phyloP scores from a whole-genome alignment of 2,113 vertebrate genomes.

The Psittacus erithacus region DNA sequence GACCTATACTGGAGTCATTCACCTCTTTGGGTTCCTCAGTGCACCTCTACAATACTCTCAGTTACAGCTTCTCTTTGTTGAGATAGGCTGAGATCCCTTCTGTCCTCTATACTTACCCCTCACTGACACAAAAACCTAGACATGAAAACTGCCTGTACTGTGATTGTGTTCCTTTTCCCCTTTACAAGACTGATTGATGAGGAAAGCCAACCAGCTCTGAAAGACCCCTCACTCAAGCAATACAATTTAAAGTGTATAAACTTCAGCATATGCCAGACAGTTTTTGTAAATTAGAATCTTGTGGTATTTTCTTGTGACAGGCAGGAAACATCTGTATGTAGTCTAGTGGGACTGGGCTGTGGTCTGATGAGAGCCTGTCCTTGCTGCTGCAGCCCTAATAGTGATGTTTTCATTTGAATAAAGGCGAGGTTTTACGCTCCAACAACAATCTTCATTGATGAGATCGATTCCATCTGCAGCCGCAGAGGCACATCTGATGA shows the following conservation, averaged over 20 bases:
- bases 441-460: conserved; percentile 84
- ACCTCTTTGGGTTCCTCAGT: background rate
- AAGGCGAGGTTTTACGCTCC: conserved; percentile 85
- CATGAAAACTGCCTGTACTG: background rate
- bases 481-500: conserved; percentile 83
- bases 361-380: background rate
- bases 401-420: conserved; percentile 40
- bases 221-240: background rate
- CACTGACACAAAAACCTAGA: background rate
- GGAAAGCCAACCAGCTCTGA: background rate
- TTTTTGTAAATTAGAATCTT: background rate
- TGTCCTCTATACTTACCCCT: background rate
- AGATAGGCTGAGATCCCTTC: background rate
- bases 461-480: conserved; percentile 86
- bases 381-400: conserved; percentile 9
- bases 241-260: background rate
- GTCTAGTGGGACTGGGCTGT: background rate
- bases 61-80: background rate
- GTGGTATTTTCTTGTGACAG: background rate
- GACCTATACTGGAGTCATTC: background rate
- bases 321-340: background rate
- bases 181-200: background rate
- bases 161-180: background rate
- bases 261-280: background rate
- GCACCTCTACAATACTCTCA: background rate